phyloP scores from a whole-genome alignment of 2,113 vertebrate genomes.

The Mus pahari region DNA sequence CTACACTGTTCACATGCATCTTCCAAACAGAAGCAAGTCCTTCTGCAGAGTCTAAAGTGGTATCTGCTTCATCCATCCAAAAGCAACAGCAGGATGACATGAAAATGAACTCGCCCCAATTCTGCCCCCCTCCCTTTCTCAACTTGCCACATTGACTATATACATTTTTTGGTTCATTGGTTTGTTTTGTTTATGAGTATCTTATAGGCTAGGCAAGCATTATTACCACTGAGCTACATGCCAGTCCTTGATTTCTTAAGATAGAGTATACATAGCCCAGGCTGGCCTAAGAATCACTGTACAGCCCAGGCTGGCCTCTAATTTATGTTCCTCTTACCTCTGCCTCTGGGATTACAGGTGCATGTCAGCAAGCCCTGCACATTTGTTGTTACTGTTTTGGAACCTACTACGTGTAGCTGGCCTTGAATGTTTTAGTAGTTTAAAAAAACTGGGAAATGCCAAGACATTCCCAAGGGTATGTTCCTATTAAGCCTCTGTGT shows the following conservation, averaged over 20 bases:
- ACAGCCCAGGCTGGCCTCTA: too few species aligned
- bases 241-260: neutral
- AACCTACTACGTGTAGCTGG: neutral
- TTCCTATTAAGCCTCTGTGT: neutral
- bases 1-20: neutral
- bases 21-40: neutral
- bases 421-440: neutral
- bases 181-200: neutral
- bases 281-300: too few species aligned
- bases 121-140: neutral
- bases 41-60: neutral
- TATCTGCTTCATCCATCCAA: neutral
- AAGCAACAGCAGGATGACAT: neutral
- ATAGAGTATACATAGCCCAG: neutral
- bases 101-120: neutral
- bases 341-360: neutral
- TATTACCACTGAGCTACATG: neutral
- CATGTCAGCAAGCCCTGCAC: neutral
- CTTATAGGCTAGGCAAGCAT: neutral
- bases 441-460: neutral
- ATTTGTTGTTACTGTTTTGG: neutral
- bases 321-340: neutral
- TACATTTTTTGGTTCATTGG: neutral
- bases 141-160: neutral
- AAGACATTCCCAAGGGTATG: neutral